A percentile compares a stretch with the other conserved stretches of the same genome.
These are phyloP conservation scores for Acanthopagrus latus DNA, from an alignment of 2,797 vertebrate species.

Conservation along the genomic window DNA sequence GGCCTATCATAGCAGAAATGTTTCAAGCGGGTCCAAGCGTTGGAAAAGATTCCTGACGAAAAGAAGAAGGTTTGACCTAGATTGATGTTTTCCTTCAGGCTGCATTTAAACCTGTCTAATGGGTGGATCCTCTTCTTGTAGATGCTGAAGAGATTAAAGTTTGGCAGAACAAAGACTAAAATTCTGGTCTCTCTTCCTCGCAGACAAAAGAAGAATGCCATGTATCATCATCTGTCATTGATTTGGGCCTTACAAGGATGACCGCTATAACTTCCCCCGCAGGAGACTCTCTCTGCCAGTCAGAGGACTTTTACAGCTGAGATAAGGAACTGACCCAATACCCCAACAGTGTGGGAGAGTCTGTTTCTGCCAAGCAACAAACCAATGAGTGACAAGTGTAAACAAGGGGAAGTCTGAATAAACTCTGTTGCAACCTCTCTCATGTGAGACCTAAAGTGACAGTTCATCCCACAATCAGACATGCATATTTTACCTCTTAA, in stretches of 20 bases:
- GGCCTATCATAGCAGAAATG: slow-evolving; percentile 87
- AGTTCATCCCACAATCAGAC: too few relatives aligned
- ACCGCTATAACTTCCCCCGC: slow-evolving; percentile 23
- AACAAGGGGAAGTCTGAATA: background rate
- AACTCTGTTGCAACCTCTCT: background rate
- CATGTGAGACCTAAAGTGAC: background rate
- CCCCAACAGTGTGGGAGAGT: slow-evolving; percentile 92
- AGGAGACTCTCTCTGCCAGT: slow-evolving; percentile 88
- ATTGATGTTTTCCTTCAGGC: slow-evolving; percentile 37
- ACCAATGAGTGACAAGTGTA: slow-evolving; percentile 88
- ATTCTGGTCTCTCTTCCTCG: slow-evolving; percentile 33
- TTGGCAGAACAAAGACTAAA: slow-evolving; percentile 44
- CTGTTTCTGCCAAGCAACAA: slow-evolving; percentile 87
- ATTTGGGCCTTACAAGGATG: slow-evolving; percentile 7
- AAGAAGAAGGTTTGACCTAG: slow-evolving; percentile 2
- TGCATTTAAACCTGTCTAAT: slow-evolving; percentile 69
- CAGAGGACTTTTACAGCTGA: slow-evolving; percentile 87
- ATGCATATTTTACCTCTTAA: too few relatives aligned
- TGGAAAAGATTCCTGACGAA: background rate
- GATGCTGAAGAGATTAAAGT: slow-evolving; percentile 46
- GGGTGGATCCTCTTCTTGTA: slow-evolving; percentile 58
- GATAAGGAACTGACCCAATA: slow-evolving; percentile 92
- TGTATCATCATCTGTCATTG: slow-evolving; percentile 10
- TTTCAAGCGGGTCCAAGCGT: slow-evolving; percentile 86
- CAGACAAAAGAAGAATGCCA: slow-evolving; percentile 21